Base-by-base conservation (phyloP, 2,113 vertebrate genomes). In the Oriolus oriolus region DNA sequence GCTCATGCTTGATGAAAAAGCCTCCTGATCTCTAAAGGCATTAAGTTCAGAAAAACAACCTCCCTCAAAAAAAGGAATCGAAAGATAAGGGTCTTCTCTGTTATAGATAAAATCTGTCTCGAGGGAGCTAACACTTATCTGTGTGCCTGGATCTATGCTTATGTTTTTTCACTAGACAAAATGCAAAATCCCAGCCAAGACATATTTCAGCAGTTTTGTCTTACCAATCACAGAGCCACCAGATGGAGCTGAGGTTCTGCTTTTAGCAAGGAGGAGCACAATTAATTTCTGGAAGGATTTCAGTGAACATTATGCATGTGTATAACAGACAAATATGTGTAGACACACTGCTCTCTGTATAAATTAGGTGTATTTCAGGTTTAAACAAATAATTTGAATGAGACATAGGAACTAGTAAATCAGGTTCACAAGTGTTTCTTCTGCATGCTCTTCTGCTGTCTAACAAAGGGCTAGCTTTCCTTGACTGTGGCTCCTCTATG, bases 201-300 rank as follows among this genome's bases (percentile, higher is more conserved):
- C 1, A 0, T 7, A 44, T 37, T 86, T 54, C n/a, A 49, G 41
- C 28, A 81, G 64, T 53, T 71, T 70, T 50, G 16, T 35, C 21
- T 63, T 64, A 20, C 6, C 45, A 87, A 59, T 61, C 71, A 41
- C n/a, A 77, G 45, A 93, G 31, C 98, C 98, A 97, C 88, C 96
- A 98, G 97, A 84, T 98, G 98, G 98, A 97, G 97, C 97, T 97
- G 90, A 56, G 91, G 96, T 95, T 95, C 93, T 89, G 85, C 81
- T 94, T 96, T 94, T 57, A 65, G 64, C 35, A 70, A 92, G 27
- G n/a, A 45, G 9, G 18, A 95, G 39, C 6, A 53, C 83, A 66
- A 88, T 85, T 80, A 61, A 52, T 88, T 82, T 95, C 33, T 93
- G 71, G 35, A 91, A 71, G 47, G 13, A 76, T 96, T 97, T 95